Conservation (phyloP, 2,113 vertebrate species). For the Podilymbus podiceps region DNA sequence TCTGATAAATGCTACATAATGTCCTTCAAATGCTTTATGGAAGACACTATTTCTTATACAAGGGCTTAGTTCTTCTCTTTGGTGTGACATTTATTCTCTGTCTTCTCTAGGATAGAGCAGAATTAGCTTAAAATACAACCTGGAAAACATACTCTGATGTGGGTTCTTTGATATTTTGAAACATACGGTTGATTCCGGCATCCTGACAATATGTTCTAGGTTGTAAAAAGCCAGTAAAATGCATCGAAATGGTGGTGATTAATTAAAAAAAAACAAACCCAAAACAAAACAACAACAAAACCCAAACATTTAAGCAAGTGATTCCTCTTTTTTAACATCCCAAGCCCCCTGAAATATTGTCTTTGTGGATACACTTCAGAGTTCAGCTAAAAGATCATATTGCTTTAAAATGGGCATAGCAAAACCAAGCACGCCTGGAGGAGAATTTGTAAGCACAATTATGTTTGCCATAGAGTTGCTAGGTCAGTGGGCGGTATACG, state of each 20-base stretch:
- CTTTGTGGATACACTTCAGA: conserved; percentile 53
- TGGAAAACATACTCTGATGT: not conserved
- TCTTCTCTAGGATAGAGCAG: not conserved
- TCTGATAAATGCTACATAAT: not conserved
- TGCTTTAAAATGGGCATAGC: conserved; percentile 65
- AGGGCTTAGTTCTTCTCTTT: not conserved
- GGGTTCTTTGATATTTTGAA: not conserved
- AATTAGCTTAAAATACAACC: not conserved
- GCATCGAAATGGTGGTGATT: not conserved
- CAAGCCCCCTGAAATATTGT: not conserved
- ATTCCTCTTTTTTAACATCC: not conserved
- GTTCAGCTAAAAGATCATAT: conserved; percentile 61
- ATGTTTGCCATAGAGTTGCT: conserved; percentile 34
- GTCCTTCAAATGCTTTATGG: not conserved
- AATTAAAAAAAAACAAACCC: not conserved
- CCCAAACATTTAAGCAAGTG: not conserved
- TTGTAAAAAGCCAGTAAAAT: not conserved
- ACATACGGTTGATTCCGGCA: not conserved
- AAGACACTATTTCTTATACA: not conserved
- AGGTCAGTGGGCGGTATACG: conserved; percentile 65
- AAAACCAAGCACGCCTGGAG: conserved; percentile 63
- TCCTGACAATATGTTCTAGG: not conserved
- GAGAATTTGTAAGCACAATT: conserved; percentile 49
- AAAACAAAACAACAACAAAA: too few species aligned
- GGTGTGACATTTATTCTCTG: not conserved